These are phyloP conservation scores for Hemichromis elongatus DNA, from an alignment of 2,113 vertebrate species.

Conservation along the genomic window DNA sequence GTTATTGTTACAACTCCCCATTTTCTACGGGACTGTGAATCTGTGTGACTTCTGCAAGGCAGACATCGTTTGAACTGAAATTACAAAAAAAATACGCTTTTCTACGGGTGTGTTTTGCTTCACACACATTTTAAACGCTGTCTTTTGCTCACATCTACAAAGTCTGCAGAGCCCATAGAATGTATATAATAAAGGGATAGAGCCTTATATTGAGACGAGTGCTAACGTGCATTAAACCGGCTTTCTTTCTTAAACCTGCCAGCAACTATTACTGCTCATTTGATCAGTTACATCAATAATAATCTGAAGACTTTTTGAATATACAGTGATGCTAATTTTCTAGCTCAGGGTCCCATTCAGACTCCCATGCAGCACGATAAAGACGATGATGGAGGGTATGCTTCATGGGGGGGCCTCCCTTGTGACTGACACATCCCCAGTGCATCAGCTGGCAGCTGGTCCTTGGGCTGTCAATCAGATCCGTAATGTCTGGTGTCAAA, in stretches of 20 bases:
- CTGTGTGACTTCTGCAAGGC: background rate
- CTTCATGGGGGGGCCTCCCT: background rate
- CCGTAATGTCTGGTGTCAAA: background rate
- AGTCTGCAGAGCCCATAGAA: background rate
- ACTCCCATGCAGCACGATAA: background rate
- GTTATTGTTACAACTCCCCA: background rate
- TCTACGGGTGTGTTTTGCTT: accelerated
- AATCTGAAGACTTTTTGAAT: background rate
- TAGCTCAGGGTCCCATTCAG: background rate
- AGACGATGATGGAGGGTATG: background rate
- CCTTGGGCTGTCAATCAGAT: background rate
- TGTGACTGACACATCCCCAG: background rate
- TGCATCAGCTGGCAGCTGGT: background rate
- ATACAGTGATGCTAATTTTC: background rate
- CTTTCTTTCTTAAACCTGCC: background rate
- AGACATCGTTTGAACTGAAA: background rate
- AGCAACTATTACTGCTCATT: background rate
- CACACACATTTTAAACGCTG: background rate
- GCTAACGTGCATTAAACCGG: background rate
- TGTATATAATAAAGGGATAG: background rate
- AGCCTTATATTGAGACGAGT: background rate
- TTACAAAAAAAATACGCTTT: background rate
- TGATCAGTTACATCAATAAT: background rate
- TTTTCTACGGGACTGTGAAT: background rate
- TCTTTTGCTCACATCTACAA: accelerated